Conservation (phyloP, 2,888 invertebrate genomes). For the Xylocampa areola region DNA sequence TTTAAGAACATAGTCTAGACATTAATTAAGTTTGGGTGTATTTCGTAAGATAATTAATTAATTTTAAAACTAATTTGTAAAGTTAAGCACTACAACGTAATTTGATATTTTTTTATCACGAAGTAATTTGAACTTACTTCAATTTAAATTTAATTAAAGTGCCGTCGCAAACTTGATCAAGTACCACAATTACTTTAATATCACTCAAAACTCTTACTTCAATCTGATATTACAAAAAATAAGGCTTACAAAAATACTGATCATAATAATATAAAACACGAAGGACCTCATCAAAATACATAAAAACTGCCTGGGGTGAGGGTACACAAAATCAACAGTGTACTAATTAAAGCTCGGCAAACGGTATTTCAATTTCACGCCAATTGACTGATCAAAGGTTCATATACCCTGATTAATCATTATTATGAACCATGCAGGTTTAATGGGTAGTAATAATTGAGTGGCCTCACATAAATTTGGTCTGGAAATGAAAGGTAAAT, state of each 20-base stretch:
- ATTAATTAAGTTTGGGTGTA: slow-evolving; percentile 8
- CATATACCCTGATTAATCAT: slow-evolving; percentile 49
- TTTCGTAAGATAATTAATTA: slow-evolving; percentile 19
- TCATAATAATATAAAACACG: slow-evolving; percentile 4
- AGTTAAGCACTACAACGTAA: slow-evolving; percentile 15
- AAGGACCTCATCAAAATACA: slow-evolving; percentile 9
- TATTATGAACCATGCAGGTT: slow-evolving; percentile 36
- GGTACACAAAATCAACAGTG: slow-evolving; percentile 43
- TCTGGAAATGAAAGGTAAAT: slow-evolving; percentile 6
- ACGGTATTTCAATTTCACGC: slow-evolving; percentile 56
- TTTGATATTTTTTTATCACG: slow-evolving; percentile 11
- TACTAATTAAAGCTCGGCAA: slow-evolving; percentile 52
- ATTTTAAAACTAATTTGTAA: slow-evolving; percentile 24
- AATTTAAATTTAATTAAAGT: slow-evolving; percentile 26
- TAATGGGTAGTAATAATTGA: slow-evolving; percentile 38
- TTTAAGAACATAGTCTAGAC: slow-evolving; percentile 12
- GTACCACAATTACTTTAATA: neutral
- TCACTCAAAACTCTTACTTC: too few relatives aligned
- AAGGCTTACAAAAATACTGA: too few relatives aligned
- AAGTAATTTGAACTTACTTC: slow-evolving; percentile 9
- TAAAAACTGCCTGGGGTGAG: slow-evolving; percentile 18
- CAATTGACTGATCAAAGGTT: slow-evolving; percentile 56
- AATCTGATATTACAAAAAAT: too few relatives aligned
- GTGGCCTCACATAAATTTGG: slow-evolving; percentile 2
- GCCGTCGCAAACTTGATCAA: slow-evolving; percentile 2